Conservation (phyloP, 2,797 vertebrate species). For the Pangasius djambal region DNA sequence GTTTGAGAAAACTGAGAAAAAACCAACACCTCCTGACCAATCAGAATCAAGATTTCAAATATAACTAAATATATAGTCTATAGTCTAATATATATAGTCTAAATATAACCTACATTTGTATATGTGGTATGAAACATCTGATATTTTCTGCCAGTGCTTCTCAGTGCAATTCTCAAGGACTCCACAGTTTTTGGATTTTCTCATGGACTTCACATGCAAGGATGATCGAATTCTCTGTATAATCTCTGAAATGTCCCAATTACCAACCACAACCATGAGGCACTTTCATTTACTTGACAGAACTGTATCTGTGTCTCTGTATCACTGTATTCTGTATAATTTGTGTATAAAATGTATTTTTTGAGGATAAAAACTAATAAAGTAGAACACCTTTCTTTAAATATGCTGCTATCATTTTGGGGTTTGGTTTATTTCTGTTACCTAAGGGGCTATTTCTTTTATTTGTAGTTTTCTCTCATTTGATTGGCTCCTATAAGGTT, state of each 20-base stretch:
- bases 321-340: conserved; percentile 39
- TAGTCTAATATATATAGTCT: no score
- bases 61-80: no score
- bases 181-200: no score
- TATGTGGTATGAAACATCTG: background rate
- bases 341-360: conserved; percentile 25
- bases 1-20: background rate
- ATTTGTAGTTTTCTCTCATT: background rate
- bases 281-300: background rate
- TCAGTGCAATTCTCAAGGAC: background rate
- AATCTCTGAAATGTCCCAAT: background rate
- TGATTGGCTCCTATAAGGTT: background rate
- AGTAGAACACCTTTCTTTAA: conserved; percentile 20
- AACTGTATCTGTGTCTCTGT: conserved; percentile 22
- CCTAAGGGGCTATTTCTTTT: background rate
- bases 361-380: conserved; percentile 37
- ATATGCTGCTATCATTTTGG: background rate
- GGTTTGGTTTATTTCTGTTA: background rate
- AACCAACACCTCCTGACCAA: background rate
- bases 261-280: background rate
- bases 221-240: background rate
- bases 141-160: background rate
- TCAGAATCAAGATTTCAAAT: background rate
- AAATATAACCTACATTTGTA: no score
- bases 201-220: no score